A percentile compares a stretch with the other conserved stretches of the same genome.
Conservation (phyloP, 2,888 invertebrate genomes). For the Lamellibrachia columna region DNA sequence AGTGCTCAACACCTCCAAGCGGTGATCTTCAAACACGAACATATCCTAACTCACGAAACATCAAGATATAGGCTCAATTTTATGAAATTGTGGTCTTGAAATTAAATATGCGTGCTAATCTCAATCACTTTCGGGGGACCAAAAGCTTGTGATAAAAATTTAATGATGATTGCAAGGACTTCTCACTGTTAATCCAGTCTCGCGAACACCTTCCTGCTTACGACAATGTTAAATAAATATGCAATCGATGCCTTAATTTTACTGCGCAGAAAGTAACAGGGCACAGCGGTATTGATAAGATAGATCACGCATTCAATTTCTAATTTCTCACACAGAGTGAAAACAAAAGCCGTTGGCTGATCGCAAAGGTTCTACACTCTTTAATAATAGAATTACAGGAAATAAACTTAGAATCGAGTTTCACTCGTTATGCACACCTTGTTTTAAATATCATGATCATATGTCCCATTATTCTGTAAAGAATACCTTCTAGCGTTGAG, state of each 20-base stretch:
- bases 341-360: not conserved
- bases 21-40: no score
- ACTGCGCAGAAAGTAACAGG: not conserved
- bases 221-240: not conserved
- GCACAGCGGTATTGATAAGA: not conserved
- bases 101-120: no score
- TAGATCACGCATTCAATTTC: not conserved
- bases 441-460: not conserved
- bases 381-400: not conserved
- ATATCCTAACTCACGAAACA: no score
- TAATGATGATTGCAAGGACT: no score
- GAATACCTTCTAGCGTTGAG: not conserved
- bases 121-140: no score
- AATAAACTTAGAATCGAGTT: not conserved
- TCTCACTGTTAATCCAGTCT: no score
- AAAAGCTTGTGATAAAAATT: no score
- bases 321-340: not conserved
- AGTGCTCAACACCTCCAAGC: no score
- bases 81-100: no score
- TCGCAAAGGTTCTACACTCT: not conserved
- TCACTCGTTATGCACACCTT: not conserved
- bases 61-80: no score
- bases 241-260: not conserved
- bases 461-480: not conserved
- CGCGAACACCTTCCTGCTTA: not conserved